Percentiles rank a stretch among this genome's conserved stretches.
These are phyloP conservation scores for Podocnemis expansa DNA, from an alignment of 2,113 vertebrate species.

Conservation along the genomic window DNA sequence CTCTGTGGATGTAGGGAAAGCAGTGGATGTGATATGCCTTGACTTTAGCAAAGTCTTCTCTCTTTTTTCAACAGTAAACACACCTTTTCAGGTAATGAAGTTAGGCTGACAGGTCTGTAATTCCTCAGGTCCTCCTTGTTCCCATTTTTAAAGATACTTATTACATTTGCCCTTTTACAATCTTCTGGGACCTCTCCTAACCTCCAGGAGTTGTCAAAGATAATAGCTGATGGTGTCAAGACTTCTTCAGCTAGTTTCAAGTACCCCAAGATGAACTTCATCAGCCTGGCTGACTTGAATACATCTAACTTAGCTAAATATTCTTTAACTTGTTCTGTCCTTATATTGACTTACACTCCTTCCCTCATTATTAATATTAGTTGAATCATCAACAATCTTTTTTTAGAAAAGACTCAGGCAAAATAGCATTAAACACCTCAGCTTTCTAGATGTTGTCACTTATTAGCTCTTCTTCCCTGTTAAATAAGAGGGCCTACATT, in stretches of 20 bases:
- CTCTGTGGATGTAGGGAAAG: too few species aligned
- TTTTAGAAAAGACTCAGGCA: background rate
- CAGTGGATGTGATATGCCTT: too few species aligned
- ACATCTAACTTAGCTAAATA: too few species aligned
- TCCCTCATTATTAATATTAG: background rate
- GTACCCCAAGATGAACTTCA: background rate
- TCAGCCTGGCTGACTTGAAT: background rate
- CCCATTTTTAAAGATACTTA: background rate
- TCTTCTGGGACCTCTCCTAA: background rate
- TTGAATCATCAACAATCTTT: background rate
- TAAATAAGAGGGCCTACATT: background rate
- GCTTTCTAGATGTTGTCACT: too few species aligned
- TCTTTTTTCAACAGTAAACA: too few species aligned
- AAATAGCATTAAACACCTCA: too few species aligned
- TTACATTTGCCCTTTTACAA: background rate
- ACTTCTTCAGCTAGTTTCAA: background rate
- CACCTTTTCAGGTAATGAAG: background rate
- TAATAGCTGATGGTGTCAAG: background rate
- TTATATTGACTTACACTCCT: background rate
- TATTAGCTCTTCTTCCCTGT: background rate
- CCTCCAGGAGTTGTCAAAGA: background rate
- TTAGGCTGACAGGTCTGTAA: background rate
- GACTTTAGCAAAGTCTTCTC: too few species aligned
- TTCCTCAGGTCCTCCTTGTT: background rate
- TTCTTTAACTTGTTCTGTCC: background rate